Base-by-base conservation (phyloP, 2,888 invertebrate species). In the Aspidiotus destructor region DNA sequence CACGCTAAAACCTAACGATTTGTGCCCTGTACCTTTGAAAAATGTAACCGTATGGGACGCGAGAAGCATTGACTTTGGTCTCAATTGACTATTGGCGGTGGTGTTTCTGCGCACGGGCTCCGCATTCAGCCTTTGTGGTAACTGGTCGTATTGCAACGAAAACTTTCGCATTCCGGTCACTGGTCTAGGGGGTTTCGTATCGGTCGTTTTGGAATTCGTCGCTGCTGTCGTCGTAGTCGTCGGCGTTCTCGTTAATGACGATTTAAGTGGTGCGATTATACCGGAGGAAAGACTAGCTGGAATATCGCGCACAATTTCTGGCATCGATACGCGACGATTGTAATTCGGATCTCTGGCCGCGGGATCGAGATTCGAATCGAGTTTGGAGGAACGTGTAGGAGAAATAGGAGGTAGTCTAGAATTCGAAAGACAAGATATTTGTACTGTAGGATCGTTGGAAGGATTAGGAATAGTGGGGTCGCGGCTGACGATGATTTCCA, bases 1-100 rank as follows among this genome's bases (percentile, higher is more conserved):
- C 74, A 92, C 90, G 76, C 91, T 92, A 77, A 93, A 92, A 52
- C 92, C 92, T 63, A 92, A 81, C 68, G 91, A 90, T 77, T 90
- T 92, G 74, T 87, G 86, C 41, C 90, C 88, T 7, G 83, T 83
- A 41, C 92, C 92, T 78, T 92, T 92, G 79, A 86, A 86, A 77
- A 89, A 89, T 69, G 84, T 83, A 11, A 85, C 82, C 10, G 78
- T 77, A 71, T 76, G 76, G 62, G 78, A 72, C 11, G 77, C 75
- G 61, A 77, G 71, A 7, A 76, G 75, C 62, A 77, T 73, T 2
- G 77, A 76, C 72, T 76, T 76, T 28, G 77, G 77, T 58, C 77
- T 72, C 2, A 62, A 60, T 2, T 41, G 42, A 16, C 28, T 40
- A 7, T n/a, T 42, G 10, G 17, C 55, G 7, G 54, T 53, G 41